Percentiles rank a stretch among this genome's conserved stretches.
phyloP scores from a whole-genome alignment of 2,888 invertebrate species.

The Callinectes sapidus region DNA sequence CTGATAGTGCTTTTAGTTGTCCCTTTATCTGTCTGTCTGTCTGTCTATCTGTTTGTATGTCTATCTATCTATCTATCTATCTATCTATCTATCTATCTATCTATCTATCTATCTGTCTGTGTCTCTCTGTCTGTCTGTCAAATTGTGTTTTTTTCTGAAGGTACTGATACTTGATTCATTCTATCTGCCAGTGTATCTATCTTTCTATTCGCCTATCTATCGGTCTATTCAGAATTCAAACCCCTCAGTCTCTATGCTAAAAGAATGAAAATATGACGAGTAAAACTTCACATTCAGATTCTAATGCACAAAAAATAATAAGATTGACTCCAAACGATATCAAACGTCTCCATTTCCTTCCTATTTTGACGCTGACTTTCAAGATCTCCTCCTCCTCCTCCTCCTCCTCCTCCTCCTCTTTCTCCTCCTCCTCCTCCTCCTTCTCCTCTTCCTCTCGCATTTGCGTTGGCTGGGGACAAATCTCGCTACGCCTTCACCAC shows the following conservation, averaged over 20 bases:
- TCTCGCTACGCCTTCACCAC: not conserved
- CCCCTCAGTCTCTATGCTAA: not conserved
- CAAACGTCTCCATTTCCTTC: not conserved
- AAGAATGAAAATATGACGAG: not conserved
- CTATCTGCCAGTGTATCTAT: not conserved
- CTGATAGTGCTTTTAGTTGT: not conserved
- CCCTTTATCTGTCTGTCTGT: not conserved
- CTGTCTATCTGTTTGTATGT: not conserved
- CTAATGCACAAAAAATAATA: not conserved
- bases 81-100: not conserved
- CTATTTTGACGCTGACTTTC: not conserved
- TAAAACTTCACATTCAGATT: not conserved
- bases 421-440: slow-evolving; percentile 23
- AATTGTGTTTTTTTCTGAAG: no score
- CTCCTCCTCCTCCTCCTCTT: no score
- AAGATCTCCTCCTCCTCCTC: not conserved
- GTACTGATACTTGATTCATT: not conserved
- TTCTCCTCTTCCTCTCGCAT: not conserved
- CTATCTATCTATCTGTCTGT: not conserved
- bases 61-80: no score
- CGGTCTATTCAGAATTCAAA: not conserved
- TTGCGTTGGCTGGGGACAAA: not conserved
- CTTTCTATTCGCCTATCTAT: not conserved
- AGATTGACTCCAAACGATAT: not conserved
- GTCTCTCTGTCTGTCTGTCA: not conserved